Conservation (phyloP, 2,797 vertebrate genomes). For the Tiaroga cobitis region DNA sequence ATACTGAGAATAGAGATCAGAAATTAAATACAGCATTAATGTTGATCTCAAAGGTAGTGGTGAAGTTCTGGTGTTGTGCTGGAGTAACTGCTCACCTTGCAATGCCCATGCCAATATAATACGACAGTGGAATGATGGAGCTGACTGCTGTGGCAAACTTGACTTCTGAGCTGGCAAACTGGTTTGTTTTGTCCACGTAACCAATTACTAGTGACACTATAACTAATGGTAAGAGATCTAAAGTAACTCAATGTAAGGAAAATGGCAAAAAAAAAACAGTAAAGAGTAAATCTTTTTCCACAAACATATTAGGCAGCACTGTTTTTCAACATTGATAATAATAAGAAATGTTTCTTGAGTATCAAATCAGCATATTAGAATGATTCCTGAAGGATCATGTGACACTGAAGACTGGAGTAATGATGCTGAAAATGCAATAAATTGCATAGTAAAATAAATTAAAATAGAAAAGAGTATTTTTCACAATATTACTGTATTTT, state of each 20-base stretch:
- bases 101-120: constrained; percentile 92
- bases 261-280: not conserved
- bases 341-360: not conserved
- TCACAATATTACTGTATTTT: not conserved
- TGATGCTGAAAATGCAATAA: not conserved
- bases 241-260: constrained; percentile 49
- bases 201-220: constrained; percentile 84
- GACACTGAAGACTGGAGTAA: not conserved
- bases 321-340: not conserved
- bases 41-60: not conserved
- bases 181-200: constrained; percentile 82
- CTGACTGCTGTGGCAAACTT: constrained; percentile 85
- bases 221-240: constrained; percentile 87
- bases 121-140: constrained; percentile 88
- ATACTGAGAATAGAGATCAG: constrained; percentile 72
- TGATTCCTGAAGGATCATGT: not conserved
- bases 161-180: constrained; percentile 74
- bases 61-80: not conserved
- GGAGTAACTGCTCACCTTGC: constrained; percentile 80
- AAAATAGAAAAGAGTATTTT: not conserved
- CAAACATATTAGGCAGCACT: not conserved
- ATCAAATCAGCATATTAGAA: not conserved
- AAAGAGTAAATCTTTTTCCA: not conserved
- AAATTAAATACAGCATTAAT: not conserved
- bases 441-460: not conserved